Evolutionary conservation across 2,888 invertebrate genomes (phyloP).

Genomic region (Zonitis immaculata): DNA sequence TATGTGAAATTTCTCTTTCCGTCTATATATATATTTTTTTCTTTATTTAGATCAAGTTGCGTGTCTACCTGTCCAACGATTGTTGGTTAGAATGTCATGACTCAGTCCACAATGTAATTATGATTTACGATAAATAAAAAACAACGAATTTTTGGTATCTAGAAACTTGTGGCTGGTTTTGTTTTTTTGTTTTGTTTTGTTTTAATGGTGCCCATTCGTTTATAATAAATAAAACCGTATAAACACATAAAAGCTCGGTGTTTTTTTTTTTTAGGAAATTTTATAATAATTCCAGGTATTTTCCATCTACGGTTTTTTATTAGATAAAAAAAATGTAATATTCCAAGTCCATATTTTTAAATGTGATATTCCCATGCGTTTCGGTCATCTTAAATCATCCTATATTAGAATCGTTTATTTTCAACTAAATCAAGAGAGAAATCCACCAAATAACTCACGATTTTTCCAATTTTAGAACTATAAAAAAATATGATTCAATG

Average conservation of each 20-base stretch:
- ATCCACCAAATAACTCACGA: neutral
- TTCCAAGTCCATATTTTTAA: slow-evolving; percentile 8
- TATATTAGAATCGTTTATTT: slow-evolving; percentile 36
- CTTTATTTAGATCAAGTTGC: neutral
- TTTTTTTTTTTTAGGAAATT: too few species aligned
- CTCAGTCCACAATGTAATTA: slow-evolving; percentile 29
- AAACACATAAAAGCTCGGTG: too few species aligned
- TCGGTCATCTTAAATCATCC: slow-evolving; percentile 33
- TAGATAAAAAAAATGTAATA: slow-evolving; percentile 5
- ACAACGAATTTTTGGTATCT: slow-evolving; percentile 10
- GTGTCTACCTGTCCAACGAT: slow-evolving; percentile 3
- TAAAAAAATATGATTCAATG: too few species aligned
- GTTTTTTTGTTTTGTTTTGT: too few species aligned
- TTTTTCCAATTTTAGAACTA: neutral
- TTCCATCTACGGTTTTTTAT: neutral
- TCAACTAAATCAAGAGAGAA: neutral
- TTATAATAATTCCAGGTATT: too few species aligned
- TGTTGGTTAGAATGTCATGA: slow-evolving; percentile 12
- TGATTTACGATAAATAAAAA: slow-evolving; percentile 30
- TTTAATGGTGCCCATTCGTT: neutral
- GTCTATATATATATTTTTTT: too few species aligned
- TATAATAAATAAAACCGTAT: too few species aligned
- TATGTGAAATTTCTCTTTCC: neutral
- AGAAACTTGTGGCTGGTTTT: neutral
- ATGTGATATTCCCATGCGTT: slow-evolving; percentile 12